These are phyloP conservation scores for Xiphorhynchus elegans DNA, from an alignment of 2,113 vertebrate species.

Conservation along the genomic window DNA sequence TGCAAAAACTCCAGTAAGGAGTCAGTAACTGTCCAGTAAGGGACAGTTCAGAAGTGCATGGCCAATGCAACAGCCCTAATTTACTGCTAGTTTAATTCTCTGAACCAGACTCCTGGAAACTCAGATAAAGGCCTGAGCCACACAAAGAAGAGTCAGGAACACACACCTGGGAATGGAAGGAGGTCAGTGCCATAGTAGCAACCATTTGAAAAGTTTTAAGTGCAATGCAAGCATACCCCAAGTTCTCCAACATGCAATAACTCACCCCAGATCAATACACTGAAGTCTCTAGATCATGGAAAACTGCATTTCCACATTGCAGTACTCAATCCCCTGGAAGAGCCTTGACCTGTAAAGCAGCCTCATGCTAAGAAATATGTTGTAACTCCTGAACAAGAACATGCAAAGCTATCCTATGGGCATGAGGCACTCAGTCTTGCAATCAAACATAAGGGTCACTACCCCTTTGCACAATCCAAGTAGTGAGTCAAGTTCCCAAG, in stretches of 20 bases:
- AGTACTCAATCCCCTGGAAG: not conserved
- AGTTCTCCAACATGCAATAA: not conserved
- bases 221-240: not conserved
- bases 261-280: not conserved
- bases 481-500: not conserved
- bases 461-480: not conserved
- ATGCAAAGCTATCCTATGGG: not conserved
- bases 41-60: not conserved
- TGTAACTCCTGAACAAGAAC: not conserved
- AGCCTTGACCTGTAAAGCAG: not conserved
- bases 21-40: too few relatives aligned
- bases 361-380: not conserved
- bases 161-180: not conserved
- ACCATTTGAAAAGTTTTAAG: not conserved
- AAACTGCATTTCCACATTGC: not conserved
- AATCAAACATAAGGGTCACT: not conserved
- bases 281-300: not conserved
- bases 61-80: not conserved
- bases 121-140: not conserved
- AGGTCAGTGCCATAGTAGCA: not conserved
- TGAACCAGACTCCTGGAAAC: not conserved
- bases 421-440: not conserved
- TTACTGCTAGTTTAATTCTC: not conserved
- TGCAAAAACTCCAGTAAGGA: not conserved
- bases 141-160: not conserved